A percentile compares a stretch with the other conserved stretches of the same genome.
These are phyloP conservation scores for Drosophila funebris DNA, from an alignment of 1,140 invertebrate genomes.

Conservation along the genomic window DNA sequence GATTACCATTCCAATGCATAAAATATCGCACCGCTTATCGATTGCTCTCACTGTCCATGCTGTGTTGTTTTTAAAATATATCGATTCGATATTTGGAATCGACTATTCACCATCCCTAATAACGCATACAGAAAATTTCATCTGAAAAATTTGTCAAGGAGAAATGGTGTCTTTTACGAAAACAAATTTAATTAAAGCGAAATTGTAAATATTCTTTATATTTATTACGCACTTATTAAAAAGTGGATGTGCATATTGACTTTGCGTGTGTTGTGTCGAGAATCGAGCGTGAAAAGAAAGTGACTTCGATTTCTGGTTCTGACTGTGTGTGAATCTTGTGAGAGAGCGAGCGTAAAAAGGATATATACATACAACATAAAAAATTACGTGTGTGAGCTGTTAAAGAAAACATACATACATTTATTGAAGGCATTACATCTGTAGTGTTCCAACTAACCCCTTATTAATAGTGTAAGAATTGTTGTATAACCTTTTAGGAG, in stretches of 20 bases:
- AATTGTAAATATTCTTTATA: constrained; percentile 78
- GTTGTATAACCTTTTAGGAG: constrained; percentile 73
- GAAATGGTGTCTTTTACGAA: constrained; percentile 57
- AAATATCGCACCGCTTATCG: neutral
- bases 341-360: constrained; percentile 67
- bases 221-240: constrained; percentile 71
- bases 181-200: constrained; percentile 56
- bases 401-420: constrained; percentile 54
- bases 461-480: constrained; percentile 76
- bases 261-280: constrained; percentile 68
- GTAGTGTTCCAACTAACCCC: constrained; percentile 62
- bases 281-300: constrained; percentile 69
- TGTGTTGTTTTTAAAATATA: neutral
- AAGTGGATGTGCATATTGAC: constrained; percentile 69
- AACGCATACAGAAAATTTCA: constrained; percentile 49
- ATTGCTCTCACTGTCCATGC: neutral
- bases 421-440: constrained; percentile 64
- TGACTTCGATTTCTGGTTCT: constrained; percentile 64
- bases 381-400: constrained; percentile 70
- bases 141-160: constrained; percentile 25
- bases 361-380: constrained; percentile 60
- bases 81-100: neutral
- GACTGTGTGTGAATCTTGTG: constrained; percentile 80
- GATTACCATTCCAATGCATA: too few species aligned
- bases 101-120: constrained; percentile 4